These are phyloP conservation scores for Nothocercus julius DNA, from an alignment of 2,113 vertebrate species.

Conservation along the genomic window DNA sequence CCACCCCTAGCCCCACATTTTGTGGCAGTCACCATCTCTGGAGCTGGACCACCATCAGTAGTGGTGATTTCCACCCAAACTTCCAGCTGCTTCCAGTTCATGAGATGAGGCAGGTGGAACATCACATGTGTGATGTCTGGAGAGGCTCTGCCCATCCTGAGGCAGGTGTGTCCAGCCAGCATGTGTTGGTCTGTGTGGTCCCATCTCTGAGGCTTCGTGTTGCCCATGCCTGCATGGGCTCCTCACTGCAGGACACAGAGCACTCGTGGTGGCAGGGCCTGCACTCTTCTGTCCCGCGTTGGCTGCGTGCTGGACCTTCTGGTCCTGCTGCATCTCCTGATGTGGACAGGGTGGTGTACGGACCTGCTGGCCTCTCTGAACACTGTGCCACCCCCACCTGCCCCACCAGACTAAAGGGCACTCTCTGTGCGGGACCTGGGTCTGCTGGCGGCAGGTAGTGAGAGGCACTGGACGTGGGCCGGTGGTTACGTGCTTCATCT, in stretches of 20 bases:
- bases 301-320: accelerated
- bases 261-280: accelerated
- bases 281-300: accelerated
- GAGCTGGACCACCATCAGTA: not conserved
- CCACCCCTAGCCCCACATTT: not conserved
- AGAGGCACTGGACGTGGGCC: accelerated
- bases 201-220: not conserved
- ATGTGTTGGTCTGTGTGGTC: accelerated
- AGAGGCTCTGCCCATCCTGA: not conserved
- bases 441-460: not conserved
- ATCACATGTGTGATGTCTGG: accelerated
- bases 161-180: not conserved
- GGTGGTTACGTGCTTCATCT: not conserved
- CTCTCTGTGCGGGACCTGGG: too few species aligned
- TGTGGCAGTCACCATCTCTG: not conserved
- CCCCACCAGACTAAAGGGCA: too few species aligned
- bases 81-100: not conserved
- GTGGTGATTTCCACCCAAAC: not conserved
- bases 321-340: not conserved
- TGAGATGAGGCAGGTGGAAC: not conserved
- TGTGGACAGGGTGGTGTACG: accelerated
- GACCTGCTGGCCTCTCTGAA: not conserved
- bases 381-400: accelerated
- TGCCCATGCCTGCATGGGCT: not conserved
- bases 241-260: not conserved